Evolutionary conservation across 64 coral and sea anemone species (phyloP), one percentile per base, ranked within the genome.

Genomic region (Catalaphyllia jardinei): DNA sequence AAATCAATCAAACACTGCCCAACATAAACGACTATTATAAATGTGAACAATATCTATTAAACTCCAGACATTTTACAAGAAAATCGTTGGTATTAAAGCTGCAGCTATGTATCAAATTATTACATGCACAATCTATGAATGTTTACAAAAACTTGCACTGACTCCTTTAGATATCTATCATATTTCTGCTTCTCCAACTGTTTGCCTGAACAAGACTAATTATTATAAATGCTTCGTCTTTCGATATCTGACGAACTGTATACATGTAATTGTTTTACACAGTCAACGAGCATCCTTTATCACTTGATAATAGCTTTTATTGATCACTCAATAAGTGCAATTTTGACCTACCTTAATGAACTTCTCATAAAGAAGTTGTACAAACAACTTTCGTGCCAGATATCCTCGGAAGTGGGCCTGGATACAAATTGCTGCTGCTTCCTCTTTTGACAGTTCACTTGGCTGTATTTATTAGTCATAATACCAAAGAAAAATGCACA

Each of bases 361-460:
- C 16, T 91, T 91, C 7, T 99, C 91, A 86, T 93, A 99, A 2
- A 99, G 91, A 16, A 95, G 86, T 18, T 95, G 87, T 18, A 93
- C 72, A 81, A 95, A 99, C 10, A 90, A 71, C 65, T 87, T 88
- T 8, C 97, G 76, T 29, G 93, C 97, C 31, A 99, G 73, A 18
- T 88, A 93, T 60, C 97, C 97, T 50, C 97, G 78, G 38, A 95
- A 75, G 52, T 99, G 80, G 31, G 91, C 89, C 88, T 99, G 97
- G 22, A 99, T 99, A 38, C 88, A 88, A 65, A 99, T 90, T 8
- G 97, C 97, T 55, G 97, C 97, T 86, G 74, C 90, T 89, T 99
- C 97, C 83, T 99, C 90, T 25, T 79, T 81, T 24, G 87, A 92
- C 15, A 64, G 31, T 22, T 92, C 49, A 79, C 87, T 78, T 42